A percentile compares a stretch with the other conserved stretches of the same genome.
Evolutionary conservation across 2,797 vertebrate genomes (phyloP).

Genomic region (Pantherophis vulpinus): DNA sequence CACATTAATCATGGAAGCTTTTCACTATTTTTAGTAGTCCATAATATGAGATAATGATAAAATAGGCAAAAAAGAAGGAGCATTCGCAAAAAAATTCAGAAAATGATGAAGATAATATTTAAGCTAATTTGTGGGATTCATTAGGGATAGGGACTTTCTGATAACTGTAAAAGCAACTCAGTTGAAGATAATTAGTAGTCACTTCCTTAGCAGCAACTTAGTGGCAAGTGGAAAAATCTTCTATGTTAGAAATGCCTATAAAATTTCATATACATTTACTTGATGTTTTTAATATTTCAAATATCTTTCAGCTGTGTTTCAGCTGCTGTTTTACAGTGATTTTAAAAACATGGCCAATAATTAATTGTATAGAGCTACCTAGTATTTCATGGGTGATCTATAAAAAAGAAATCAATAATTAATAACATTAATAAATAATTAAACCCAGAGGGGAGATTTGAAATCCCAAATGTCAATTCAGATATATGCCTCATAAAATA

Average conservation of each 20-base stretch:
- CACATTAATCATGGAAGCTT: neutral
- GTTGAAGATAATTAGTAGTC: neutral
- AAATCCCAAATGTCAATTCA: neutral
- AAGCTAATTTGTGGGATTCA: neutral
- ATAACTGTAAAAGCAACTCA: neutral
- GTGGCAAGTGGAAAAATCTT: neutral
- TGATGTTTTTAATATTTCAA: neutral
- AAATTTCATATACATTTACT: neutral
- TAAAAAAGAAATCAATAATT: neutral
- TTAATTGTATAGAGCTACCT: neutral
- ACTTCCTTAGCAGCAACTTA: neutral
- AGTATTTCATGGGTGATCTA: neutral
- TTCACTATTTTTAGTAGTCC: neutral
- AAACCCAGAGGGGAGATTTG: neutral
- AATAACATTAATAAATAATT: neutral
- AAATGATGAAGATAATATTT: neutral
- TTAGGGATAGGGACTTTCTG: neutral
- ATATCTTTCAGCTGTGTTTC: neutral
- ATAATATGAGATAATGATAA: neutral
- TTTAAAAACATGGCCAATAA: neutral
- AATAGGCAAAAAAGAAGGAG: neutral
- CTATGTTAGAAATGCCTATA: neutral
- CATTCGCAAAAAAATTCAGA: neutral
- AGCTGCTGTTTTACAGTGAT: neutral
- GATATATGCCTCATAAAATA: neutral